Percentiles rank a stretch among this genome's conserved stretches.
Conservation (phyloP, 2,113 vertebrate genomes). For the Hassar affinis region DNA sequence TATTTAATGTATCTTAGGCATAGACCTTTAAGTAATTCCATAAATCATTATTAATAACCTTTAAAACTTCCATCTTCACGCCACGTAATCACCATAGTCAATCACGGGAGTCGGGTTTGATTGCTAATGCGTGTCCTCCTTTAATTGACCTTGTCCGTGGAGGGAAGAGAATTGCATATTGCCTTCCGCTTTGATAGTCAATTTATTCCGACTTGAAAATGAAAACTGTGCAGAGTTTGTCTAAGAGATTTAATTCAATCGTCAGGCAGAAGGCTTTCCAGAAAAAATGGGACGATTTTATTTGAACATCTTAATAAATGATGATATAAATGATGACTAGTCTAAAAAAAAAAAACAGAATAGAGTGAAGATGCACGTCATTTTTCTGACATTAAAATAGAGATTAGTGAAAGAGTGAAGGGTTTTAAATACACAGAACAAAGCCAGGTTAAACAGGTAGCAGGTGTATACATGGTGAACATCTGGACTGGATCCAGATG, state of each 20-base stretch:
- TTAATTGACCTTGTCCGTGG: slow-evolving; percentile 76
- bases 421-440: background rate
- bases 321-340: background rate
- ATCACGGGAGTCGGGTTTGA: slow-evolving; percentile 78
- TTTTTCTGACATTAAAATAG: background rate
- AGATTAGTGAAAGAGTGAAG: background rate
- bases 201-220: slow-evolving; percentile 67
- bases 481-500: background rate
- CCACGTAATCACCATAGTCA: slow-evolving; percentile 76
- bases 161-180: slow-evolving; percentile 69
- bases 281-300: slow-evolving; percentile 27
- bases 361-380: background rate
- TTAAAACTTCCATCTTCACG: slow-evolving; percentile 75
- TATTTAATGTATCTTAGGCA: slow-evolving; percentile 71
- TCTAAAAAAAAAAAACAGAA: background rate
- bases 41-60: slow-evolving; percentile 82
- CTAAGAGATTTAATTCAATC: slow-evolving; percentile 67
- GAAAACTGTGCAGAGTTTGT: slow-evolving; percentile 69
- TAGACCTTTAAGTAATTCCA: slow-evolving; percentile 76
- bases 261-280: slow-evolving; percentile 57
- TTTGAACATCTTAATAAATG: background rate
- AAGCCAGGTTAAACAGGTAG: background rate
- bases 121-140: slow-evolving; percentile 76
- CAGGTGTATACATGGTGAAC: too few relatives aligned
- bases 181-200: slow-evolving; percentile 62